Conservation (phyloP, 2,797 vertebrate species). For the Iguana delicatissima region DNA sequence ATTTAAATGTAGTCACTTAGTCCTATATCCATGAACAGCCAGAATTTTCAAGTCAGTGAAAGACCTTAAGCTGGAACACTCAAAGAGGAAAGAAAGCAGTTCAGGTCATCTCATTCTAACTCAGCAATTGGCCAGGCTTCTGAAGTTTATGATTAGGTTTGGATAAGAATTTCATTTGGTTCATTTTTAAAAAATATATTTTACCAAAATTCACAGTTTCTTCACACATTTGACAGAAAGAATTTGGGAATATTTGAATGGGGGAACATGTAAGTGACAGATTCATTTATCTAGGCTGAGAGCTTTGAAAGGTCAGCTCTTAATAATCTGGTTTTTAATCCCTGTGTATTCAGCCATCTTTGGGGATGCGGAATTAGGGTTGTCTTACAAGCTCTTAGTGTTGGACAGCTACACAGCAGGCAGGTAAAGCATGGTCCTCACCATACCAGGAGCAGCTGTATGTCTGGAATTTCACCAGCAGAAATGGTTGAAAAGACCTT, state of each 20-base stretch:
- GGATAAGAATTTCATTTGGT: neutral
- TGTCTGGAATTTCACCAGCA: neutral
- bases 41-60: neutral
- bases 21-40: conserved; percentile 9
- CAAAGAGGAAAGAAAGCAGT: neutral
- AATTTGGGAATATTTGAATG: neutral
- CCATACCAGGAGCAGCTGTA: neutral
- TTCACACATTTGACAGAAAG: neutral
- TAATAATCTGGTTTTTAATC: no score
- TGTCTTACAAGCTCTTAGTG: no score
- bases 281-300: neutral
- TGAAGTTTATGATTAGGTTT: neutral
- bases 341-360: neutral
- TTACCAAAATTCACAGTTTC: neutral
- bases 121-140: neutral
- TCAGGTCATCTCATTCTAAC: neutral
- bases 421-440: neutral
- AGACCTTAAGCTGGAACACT: neutral
- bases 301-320: no score
- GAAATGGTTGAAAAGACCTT: neutral
- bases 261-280: neutral
- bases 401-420: no score
- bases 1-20: conserved; percentile 21
- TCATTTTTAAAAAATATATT: neutral
- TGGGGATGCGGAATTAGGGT: neutral